Evolutionary conservation across 2,888 invertebrate genomes (phyloP), one percentile per base, ranked within the genome.

Genomic region (Neoaliturus tenellus): DNA sequence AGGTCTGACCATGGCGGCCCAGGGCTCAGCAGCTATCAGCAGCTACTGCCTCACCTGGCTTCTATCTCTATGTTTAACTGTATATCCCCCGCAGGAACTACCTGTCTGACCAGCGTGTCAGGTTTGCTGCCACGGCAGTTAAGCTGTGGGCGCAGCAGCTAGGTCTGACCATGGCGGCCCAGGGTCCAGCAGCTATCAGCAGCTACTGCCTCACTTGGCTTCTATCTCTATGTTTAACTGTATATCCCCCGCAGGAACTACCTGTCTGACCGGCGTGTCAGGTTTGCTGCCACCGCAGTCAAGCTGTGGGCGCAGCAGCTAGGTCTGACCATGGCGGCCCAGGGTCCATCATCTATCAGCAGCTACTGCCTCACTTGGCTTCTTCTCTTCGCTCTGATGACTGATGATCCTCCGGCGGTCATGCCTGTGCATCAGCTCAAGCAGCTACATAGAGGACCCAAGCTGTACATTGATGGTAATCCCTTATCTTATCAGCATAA

Each of bases 391-490:
- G 25, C 44, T n/a, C 75, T 75, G 23, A 75, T 75, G 75, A 35
- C 5, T 12, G 75, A 75, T 28, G 28, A 41, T 28, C 75, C 75
- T 2, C 44, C 75, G 6, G 75, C 48, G 2, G 75, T 44, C 25
- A 10, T 28, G 0, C 8, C 75, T 2, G 75, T 75, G 8, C 23
- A 23, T 28, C 17, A 8, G 3, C 28, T 75, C 25, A 75, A n/a
- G 28, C 41, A 48, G 17, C 23, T 14, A 10, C 39, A 28, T 28
- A 17, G 44, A 17, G 75, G 75, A 23, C 14, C 75, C 28, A 75
- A 75, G 20, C 75, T 75, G 28, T 75, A 39, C 28, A 44, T 75
- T n/a, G 75, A 75, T n/a, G 75, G 75, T 75, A 75, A 20, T 2
- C 2, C 8, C 17, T 6, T 12, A n/a, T n/a, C n/a, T n/a, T n/a